Evolutionary conservation across 1,140 invertebrate species (phyloP), one percentile per base, ranked within the genome.

Genomic region (Aphaenogaster rudis): DNA sequence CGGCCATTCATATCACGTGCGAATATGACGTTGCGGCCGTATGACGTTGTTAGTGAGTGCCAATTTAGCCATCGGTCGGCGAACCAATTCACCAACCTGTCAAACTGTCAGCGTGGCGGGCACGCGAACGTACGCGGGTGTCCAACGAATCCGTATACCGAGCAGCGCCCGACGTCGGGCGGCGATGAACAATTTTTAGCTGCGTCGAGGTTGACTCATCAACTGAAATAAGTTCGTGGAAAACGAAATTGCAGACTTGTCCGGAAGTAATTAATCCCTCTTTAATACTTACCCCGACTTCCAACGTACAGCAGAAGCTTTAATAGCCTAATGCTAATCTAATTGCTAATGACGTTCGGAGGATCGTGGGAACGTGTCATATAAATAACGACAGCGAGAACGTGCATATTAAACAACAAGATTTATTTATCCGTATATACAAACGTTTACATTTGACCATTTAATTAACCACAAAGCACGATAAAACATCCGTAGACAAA

Each of bases 341-440:
- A 33, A 42, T 54, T 36, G 59, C 28, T 39, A 13, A 59, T 15
- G 42, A 48, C 2, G 21, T 17, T 7, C 39, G 39, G 13, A 21
- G 66, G 2, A 3, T 7, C 48, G 2, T 9, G n/a, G 57, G 33
- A 67, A 15, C 6, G 9, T 15, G 8, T 50, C 2, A 33, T 13
- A 5, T 71, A 45, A 81, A 57, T 71, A 15, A 81, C 39, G 45
- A 71, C 64, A 13, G 21, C 21, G n/a, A 13, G 28, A 5, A 36
- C 3, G 28, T 82, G 33, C 69, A 84, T 91, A 91, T 90, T 94
- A 93, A 94, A 94, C 93, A 94, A 94, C 87, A 78, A 94, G 69
- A 92, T 93, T 93, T 94, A 91, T 91, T 28, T 94, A 91, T 86
- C 61, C 89, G 72, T 93, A 93, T 93, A 92, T 93, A 93, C 93